phyloP scores from a whole-genome alignment of 2,797 vertebrate genomes.

The Anguilla anguilla region DNA sequence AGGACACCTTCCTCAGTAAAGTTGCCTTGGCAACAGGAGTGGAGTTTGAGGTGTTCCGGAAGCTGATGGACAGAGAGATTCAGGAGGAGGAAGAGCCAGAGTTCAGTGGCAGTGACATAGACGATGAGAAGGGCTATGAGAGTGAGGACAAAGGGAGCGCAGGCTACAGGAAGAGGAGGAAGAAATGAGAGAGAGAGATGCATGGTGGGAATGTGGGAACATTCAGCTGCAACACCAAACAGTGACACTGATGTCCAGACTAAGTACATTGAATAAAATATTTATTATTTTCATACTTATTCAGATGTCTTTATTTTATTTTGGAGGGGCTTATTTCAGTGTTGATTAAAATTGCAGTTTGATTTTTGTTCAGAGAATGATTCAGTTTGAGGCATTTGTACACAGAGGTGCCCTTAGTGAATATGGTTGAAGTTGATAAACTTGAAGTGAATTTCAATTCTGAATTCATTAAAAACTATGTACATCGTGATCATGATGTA shows the following conservation, averaged over 20 bases:
- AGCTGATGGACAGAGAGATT: slow-evolving; percentile 80
- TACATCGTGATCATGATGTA: no score
- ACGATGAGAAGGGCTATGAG: slow-evolving; percentile 23
- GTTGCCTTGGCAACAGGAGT: slow-evolving; percentile 75
- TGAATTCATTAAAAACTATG: background rate
- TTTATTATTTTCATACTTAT: background rate
- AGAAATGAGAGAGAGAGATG: slow-evolving; percentile 33
- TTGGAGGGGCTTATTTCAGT: background rate
- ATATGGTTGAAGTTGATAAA: background rate
- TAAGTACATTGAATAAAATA: background rate
- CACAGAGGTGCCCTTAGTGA: background rate
- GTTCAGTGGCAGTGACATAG: slow-evolving; percentile 39
- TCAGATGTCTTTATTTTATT: background rate
- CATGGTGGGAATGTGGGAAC: background rate
- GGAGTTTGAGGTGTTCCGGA: slow-evolving; percentile 86
- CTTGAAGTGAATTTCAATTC: background rate
- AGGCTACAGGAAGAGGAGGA: slow-evolving; percentile 51
- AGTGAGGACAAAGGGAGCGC: slow-evolving; percentile 38
- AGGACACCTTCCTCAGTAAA: slow-evolving; percentile 73
- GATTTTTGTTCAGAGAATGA: background rate
- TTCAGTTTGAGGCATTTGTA: background rate
- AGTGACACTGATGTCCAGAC: background rate
- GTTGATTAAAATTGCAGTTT: background rate
- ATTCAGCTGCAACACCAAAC: background rate
- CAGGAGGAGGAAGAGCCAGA: slow-evolving; percentile 56